Evolutionary conservation across 2,888 invertebrate species (phyloP), one percentile per base, ranked within the genome.

Genomic region (Eupithecia insigniata): DNA sequence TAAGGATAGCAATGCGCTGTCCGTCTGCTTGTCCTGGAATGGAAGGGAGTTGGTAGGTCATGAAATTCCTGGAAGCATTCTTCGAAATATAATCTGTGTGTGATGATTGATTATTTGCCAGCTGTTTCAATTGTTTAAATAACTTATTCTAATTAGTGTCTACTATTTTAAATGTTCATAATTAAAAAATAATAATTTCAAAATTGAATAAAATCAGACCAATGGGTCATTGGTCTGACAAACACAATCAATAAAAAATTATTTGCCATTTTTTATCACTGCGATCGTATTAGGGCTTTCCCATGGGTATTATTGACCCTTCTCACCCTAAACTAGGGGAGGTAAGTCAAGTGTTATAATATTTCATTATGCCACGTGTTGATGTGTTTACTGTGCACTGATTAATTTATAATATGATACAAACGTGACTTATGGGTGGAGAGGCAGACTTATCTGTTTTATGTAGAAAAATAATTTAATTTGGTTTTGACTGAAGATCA

Each of bases 361-460:
- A 18, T 60, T 30, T 60, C 7, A 60, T 55, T 26, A 60, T 28
- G 30, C 30, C 60, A 60, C 60, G 60, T 60, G 60, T 60, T 30
- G 28, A 30, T 26, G 5, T 55, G 55, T 55, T 55, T 55, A 55
- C 55, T 55, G 22, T 12, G 55, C 26, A 14, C 55, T 55, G 55
- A 55, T 55, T 55, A 51, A 26, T 55, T 55, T 55, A 55, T 5
- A 26, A 55, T 26, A 5, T 26, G 10, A 26, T 22, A 55, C 26
- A 55, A 26, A 55, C 55, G 55, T 55, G 26, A 55, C 10, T 26
- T 55, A 55, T 55, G 55, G 12, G 22, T 5, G 1, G 55, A 26
- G 5, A 55, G 55, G 1, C 55, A 55, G 55, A 22, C 4, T 22
- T 51, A 22, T 51, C 51, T 51, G 22, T 51, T 51, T 51, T 22